Evolutionary conservation across 2,113 vertebrate genomes (phyloP), one percentile per base, ranked within the genome.

Genomic region (Lamprologus speciosus): DNA sequence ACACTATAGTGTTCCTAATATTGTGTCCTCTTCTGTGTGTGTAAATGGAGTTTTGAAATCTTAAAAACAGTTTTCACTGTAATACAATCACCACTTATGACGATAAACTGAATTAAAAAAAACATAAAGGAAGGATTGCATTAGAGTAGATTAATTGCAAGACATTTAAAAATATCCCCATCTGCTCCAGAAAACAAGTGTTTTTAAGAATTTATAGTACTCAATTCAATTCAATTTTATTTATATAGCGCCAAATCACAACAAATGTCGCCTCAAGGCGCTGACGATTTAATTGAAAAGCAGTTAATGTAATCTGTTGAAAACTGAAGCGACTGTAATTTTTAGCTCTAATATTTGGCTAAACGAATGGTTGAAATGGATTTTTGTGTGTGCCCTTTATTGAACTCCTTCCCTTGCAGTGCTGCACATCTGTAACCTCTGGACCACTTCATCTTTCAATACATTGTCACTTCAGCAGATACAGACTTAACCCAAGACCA

Each of bases 401-500:
- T 23, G 80, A 80, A 50, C 35, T 84, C 57, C 45, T 57, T 21
- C 21, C 35, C 8, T 9, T 4, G 2, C 17, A 86, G 2, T 37
- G 58, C 35, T 75, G 19, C 75, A 84, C 55, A 80, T 94, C 80
- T 86, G 92, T 92, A 89, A 91, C 89, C 93, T 90, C 88, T 93
- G 93, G 70, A 92, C 85, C 90, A 90, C 84, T 88, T 83, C 81
- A 81, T 89, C 90, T 94, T 83, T 93, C 70, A 87, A 53, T 89
- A 21, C 84, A 53, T 85, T 82, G 90, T 87, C 89, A 87, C 91
- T 55, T 81, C 78, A 90, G 87, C 73, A 82, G 78, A 87, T 88
- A 84, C 83, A 28, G 73, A 89, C 75, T n/a, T 81, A 82, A 90
- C 84, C 84, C 14, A 19, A 84, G 88, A 88, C 81, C 87, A 88